These are phyloP conservation scores for Xylota segnis DNA, from an alignment of 2,888 invertebrate species.

Conservation along the genomic window DNA sequence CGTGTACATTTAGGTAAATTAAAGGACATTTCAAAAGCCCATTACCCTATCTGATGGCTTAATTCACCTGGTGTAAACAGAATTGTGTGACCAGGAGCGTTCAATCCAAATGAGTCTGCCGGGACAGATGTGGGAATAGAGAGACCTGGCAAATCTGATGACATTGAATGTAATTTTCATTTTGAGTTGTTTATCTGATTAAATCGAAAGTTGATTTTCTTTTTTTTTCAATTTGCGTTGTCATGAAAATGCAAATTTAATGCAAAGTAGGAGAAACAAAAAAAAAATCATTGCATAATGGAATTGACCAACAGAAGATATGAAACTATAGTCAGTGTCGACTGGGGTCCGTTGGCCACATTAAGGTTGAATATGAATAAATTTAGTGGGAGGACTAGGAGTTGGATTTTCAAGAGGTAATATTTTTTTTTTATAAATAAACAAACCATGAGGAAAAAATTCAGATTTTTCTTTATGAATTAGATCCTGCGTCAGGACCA, in stretches of 20 bases:
- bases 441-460: background rate
- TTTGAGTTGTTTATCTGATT: background rate
- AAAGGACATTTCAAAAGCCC: conserved; percentile 6
- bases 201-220: conserved; percentile 2
- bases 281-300: background rate
- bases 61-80: background rate
- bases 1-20: conserved; percentile 15
- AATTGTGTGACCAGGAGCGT: background rate
- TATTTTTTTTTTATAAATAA: background rate
- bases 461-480: background rate
- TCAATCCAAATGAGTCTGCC: background rate
- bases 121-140: background rate
- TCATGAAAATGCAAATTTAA: conserved; percentile 2
- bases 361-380: background rate
- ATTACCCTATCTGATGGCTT: background rate
- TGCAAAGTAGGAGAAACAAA: background rate
- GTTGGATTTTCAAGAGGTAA: background rate
- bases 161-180: background rate
- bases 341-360: background rate
- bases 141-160: background rate
- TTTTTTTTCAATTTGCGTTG: background rate
- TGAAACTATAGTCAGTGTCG: background rate
- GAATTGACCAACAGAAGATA: background rate
- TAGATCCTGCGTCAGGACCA: background rate
- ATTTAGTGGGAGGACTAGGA: background rate